A percentile compares a stretch with the other conserved stretches of the same genome.
These are phyloP conservation scores for Zeuzera pyrina DNA, from an alignment of 2,888 invertebrate species.

Conservation along the genomic window DNA sequence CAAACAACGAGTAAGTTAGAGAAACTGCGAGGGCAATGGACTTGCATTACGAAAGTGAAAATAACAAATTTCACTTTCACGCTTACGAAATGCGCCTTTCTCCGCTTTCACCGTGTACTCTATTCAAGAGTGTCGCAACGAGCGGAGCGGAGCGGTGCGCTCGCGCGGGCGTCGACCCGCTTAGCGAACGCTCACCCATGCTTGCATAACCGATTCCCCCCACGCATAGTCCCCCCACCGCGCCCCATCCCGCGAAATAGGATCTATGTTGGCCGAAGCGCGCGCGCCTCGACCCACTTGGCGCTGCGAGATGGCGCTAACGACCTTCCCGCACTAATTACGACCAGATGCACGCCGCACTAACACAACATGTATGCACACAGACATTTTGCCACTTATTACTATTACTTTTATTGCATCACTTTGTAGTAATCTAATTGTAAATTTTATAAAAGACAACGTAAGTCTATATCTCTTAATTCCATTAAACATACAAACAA, in stretches of 20 bases:
- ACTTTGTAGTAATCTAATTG: slow-evolving; percentile 8
- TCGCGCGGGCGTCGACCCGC: slow-evolving; percentile 77
- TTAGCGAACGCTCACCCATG: slow-evolving; percentile 78
- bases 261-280: slow-evolving; percentile 39
- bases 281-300: slow-evolving; percentile 42
- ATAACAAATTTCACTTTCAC: slow-evolving; percentile 68
- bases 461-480: no score
- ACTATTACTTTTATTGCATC: slow-evolving; percentile 17
- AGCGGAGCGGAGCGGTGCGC: slow-evolving; percentile 37
- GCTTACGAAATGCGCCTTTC: slow-evolving; percentile 71
- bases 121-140: slow-evolving; percentile 44
- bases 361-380: slow-evolving; percentile 22
- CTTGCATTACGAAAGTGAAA: slow-evolving; percentile 66
- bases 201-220: slow-evolving; percentile 56
- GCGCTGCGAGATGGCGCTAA: slow-evolving; percentile 29
- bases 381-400: slow-evolving; percentile 14
- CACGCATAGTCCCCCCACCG: slow-evolving; percentile 15
- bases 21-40: slow-evolving; percentile 37
- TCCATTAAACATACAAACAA: no score
- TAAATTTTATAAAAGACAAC: no score
- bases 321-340: slow-evolving; percentile 58
- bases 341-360: slow-evolving; percentile 23
- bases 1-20: no score
- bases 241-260: slow-evolving; percentile 44
- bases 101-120: slow-evolving; percentile 62